Evolutionary conservation across 2,113 vertebrate genomes (phyloP).

Genomic region (Pachypanchax playfairii): DNA sequence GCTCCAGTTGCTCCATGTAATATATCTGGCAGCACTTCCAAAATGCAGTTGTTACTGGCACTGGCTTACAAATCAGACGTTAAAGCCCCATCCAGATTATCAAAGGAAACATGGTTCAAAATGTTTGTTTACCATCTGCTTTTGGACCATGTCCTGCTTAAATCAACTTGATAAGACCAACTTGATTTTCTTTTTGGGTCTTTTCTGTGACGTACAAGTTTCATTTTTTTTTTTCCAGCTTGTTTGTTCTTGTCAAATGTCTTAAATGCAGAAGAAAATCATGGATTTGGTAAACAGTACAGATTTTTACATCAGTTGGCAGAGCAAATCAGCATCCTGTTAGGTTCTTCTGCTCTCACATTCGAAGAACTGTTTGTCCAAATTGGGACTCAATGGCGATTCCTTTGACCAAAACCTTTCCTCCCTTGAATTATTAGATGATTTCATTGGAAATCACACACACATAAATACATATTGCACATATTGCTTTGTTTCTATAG

Average conservation of each 20-base stretch:
- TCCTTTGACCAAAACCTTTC: too few species aligned
- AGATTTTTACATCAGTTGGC: slow-evolving; percentile 29
- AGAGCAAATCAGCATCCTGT: slow-evolving; percentile 33
- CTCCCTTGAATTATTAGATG: too few species aligned
- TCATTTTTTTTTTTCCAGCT: slow-evolving; percentile 3
- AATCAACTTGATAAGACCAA: slow-evolving; percentile 48
- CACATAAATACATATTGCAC: too few species aligned
- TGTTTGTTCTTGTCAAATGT: slow-evolving; percentile 31
- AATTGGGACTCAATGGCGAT: slow-evolving; percentile 43
- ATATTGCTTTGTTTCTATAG: too few species aligned
- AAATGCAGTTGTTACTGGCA: slow-evolving; percentile 78
- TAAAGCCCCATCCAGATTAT: slow-evolving; percentile 66
- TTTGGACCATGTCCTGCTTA: slow-evolving; percentile 59
- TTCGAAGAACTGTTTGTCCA: slow-evolving; percentile 34
- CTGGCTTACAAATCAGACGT: slow-evolving; percentile 72
- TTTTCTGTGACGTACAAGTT: slow-evolving; percentile 6
- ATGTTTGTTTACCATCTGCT: slow-evolving; percentile 72
- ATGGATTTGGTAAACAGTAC: slow-evolving; percentile 5
- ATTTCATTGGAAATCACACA: too few species aligned
- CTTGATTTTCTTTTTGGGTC: slow-evolving; percentile 30
- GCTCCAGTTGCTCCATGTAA: slow-evolving; percentile 79
- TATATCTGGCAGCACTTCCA: slow-evolving; percentile 79
- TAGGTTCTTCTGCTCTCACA: slow-evolving; percentile 33
- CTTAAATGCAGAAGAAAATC: slow-evolving; percentile 33
- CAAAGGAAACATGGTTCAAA: slow-evolving; percentile 69